Evolutionary conservation across 2,888 invertebrate species (phyloP).

Genomic region (Acanthopleura granulata): DNA sequence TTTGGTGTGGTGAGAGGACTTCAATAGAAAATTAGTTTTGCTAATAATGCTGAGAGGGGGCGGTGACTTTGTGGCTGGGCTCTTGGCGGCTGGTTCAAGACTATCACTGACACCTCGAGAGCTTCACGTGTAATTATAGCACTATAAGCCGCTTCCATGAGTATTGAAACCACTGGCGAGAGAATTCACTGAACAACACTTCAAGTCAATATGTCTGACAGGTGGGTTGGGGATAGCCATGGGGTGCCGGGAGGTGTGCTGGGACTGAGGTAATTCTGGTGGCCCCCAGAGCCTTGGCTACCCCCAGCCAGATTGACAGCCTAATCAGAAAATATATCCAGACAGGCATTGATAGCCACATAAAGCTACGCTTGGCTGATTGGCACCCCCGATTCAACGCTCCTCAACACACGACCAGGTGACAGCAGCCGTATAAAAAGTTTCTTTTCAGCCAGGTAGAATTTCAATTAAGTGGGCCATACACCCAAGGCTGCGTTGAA

Average conservation of each 20-base stretch:
- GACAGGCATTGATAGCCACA: not conserved
- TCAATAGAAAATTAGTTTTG: too few species aligned
- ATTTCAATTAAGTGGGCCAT: slow-evolving; percentile 6
- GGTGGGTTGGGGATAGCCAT: not conserved
- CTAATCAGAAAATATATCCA: not conserved
- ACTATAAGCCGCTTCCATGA: too few species aligned
- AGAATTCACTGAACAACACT: too few species aligned
- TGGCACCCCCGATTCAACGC: slow-evolving; percentile 6
- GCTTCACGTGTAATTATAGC: too few species aligned
- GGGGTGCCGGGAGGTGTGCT: too few species aligned
- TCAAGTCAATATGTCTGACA: not conserved
- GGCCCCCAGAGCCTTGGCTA: not conserved
- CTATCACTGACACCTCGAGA: not conserved
- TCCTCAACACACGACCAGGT: slow-evolving; percentile 8
- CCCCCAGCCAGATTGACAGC: slow-evolving; percentile 9
- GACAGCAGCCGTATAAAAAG: not conserved
- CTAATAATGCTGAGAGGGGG: not conserved
- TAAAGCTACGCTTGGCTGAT: slow-evolving; percentile 18
- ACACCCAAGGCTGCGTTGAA: not conserved
- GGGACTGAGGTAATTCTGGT: too few species aligned
- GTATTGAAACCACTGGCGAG: too few species aligned
- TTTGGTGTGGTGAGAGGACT: too few species aligned
- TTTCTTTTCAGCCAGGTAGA: slow-evolving; percentile 4
- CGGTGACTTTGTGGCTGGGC: not conserved
- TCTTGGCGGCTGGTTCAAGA: not conserved